phyloP scores from a whole-genome alignment of 2,113 vertebrate genomes.

The Trogon surrucura region DNA sequence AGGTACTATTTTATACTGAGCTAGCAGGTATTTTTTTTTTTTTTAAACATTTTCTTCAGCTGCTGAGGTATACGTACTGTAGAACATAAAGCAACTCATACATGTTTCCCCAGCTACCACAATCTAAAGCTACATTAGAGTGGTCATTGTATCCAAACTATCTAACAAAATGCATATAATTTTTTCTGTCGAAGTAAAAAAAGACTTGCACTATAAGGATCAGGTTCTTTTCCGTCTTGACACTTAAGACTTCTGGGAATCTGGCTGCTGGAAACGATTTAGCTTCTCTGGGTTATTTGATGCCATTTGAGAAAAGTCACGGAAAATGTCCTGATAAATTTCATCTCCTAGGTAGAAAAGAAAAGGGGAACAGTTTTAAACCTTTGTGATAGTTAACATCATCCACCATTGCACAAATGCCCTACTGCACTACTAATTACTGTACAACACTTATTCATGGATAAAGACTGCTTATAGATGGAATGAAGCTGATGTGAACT shows the following conservation, averaged over 20 bases:
- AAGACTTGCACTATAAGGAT: slow-evolving; percentile 50
- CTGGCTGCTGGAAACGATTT: slow-evolving; percentile 90
- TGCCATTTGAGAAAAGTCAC: slow-evolving; percentile 99
- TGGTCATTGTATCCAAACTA: slow-evolving; percentile 53
- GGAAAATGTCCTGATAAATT: slow-evolving; percentile 98
- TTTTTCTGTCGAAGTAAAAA: slow-evolving; percentile 48
- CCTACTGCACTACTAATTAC: background rate
- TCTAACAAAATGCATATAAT: slow-evolving; percentile 56
- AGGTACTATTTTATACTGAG: background rate
- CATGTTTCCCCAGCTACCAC: slow-evolving; percentile 40
- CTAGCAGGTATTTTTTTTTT: background rate
- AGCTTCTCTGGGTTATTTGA: slow-evolving; percentile 96
- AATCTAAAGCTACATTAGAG: slow-evolving; percentile 45
- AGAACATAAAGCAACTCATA: slow-evolving; percentile 14
- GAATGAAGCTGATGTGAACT: slow-evolving; percentile 25
- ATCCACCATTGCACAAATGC: background rate
- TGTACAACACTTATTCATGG: background rate
- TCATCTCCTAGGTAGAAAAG: slow-evolving; percentile 86
- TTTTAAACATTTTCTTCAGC: slow-evolving; percentile 1
- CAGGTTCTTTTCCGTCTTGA: slow-evolving; percentile 58
- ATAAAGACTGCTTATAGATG: background rate
- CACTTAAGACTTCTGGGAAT: slow-evolving; percentile 82
- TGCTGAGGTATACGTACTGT: slow-evolving; percentile 44
- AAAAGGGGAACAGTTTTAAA: slow-evolving; percentile 40
- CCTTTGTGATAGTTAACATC: background rate